phyloP scores from a whole-genome alignment of 2,113 vertebrate genomes.

The Tychaedon coryphoeus region DNA sequence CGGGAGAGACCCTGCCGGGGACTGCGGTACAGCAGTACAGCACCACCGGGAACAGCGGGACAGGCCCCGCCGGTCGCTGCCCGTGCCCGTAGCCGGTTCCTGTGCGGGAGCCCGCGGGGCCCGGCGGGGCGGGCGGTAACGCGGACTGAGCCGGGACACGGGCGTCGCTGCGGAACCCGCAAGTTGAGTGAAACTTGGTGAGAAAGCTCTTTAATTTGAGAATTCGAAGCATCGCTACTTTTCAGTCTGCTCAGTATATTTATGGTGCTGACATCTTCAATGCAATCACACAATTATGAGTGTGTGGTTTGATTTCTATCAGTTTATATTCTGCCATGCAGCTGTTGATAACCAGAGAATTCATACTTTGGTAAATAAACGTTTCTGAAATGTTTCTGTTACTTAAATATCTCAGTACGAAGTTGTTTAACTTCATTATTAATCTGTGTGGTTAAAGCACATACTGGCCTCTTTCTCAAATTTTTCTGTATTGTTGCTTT shows the following conservation, averaged over 20 bases:
- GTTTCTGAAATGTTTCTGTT: not conserved
- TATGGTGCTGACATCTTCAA: not conserved
- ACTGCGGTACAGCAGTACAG: no score
- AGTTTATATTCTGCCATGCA: accelerated
- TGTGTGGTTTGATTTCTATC: not conserved
- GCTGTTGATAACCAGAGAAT: not conserved
- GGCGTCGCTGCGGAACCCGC: no score
- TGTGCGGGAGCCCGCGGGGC: accelerated
- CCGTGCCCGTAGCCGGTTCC: accelerated
- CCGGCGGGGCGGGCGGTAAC: no score
- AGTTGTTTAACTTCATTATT: not conserved
- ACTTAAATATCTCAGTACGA: not conserved
- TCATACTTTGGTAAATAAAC: not conserved
- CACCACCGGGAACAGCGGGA: accelerated
- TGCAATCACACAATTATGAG: accelerated
- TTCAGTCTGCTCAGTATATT: accelerated
- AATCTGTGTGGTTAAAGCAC: not conserved
- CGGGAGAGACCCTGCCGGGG: no score
- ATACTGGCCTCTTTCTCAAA: accelerated
- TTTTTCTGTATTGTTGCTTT: not conserved
- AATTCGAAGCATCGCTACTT: not conserved
- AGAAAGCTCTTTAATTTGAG: not conserved
- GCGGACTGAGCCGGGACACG: not conserved
- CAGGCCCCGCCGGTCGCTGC: accelerated
- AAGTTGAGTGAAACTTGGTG: accelerated